phyloP scores from a whole-genome alignment of 2,888 invertebrate species.

The Drosophila parthenogenetica region DNA sequence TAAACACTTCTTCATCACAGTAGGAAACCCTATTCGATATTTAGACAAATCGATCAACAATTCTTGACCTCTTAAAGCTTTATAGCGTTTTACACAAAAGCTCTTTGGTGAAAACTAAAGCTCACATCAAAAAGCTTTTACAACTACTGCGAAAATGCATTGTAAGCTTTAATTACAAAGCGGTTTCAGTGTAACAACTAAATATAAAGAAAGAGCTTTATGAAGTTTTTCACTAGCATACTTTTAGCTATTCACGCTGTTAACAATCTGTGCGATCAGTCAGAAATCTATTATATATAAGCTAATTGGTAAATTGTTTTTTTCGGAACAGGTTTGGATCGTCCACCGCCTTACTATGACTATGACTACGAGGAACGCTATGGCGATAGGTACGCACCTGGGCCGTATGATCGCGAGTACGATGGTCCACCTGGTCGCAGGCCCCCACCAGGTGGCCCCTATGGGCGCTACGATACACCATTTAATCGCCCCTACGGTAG shows the following conservation, averaged over 20 bases:
- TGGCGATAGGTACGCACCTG: conserved; percentile 71
- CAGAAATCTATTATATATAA: conserved; percentile 11
- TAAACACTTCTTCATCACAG: too few species aligned
- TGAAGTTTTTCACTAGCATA: conserved; percentile 33
- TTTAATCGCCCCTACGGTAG: conserved; percentile 82
- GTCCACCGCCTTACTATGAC: conserved; percentile 83
- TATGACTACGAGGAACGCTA: conserved; percentile 84
- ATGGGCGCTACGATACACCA: conserved; percentile 82
- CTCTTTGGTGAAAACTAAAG: background rate
- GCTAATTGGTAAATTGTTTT: background rate
- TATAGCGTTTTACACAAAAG: background rate
- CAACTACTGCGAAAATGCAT: background rate
- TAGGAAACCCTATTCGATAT: background rate
- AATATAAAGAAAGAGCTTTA: conserved; percentile 27
- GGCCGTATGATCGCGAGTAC: conserved; percentile 83
- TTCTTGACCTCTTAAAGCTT: background rate
- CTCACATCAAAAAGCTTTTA: conserved; percentile 3
- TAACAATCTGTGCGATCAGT: conserved; percentile 12
- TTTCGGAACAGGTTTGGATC: conserved; percentile 78
- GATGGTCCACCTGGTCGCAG: conserved; percentile 80
- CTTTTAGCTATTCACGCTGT: conserved; percentile 33
- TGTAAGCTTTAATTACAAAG: conserved; percentile 18
- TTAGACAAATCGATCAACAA: background rate
- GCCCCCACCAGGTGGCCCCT: conserved; percentile 68
- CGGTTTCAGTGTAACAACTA: background rate